Base-by-base conservation (phyloP, 2,113 vertebrate species). In the Epinephelus fuscoguttatus region DNA sequence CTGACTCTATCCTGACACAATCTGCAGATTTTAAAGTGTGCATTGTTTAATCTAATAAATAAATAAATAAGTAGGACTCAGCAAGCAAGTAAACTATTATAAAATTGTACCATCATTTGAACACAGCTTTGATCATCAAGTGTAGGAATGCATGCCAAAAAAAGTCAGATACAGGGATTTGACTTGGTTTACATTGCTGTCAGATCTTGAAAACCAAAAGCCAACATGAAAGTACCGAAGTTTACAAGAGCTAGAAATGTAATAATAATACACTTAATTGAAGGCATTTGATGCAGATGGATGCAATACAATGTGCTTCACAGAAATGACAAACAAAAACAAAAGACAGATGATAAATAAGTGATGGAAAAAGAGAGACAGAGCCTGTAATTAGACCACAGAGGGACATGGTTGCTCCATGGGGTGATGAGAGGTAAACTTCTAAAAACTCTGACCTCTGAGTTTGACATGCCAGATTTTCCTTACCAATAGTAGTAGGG, bases 361-460 rank as follows among this genome's bases (percentile, higher is more conserved):
- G 33, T 25, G 21, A 15, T 25, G 49, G 19, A 60, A 25, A 49
- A 27, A 23, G 8, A 68, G 42, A 45, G 42, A 45, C 9, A 52
- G 9, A 45, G 13, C 3, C 7, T 42, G 42, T 4, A 52, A 59
- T 60, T 42, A 60, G 14, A 69, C 45, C 40, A 70, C 67, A 71
- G 27, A 77, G 15, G 45, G 33, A 40, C 21, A 61, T 25, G 23
- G 53, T 17, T 14, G 30, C 50, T 84, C 50, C 21, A 59, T 33
- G 30, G n/a, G 6, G 15, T 6, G n/a, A 52, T 45, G 62, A 68
- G 37, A 61, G 69, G 55, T 63, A 75, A 75, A 56, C 15, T 27
- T 75, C 53, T 30, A 53, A 66, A 68, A 79, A 69, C 52, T 40
- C 4, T 70, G 78, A 70, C 56, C 62, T 77, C 78, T 40, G 23